Evolutionary conservation across 2,113 vertebrate genomes (phyloP).

Genomic region (Pterocles burchelli): DNA sequence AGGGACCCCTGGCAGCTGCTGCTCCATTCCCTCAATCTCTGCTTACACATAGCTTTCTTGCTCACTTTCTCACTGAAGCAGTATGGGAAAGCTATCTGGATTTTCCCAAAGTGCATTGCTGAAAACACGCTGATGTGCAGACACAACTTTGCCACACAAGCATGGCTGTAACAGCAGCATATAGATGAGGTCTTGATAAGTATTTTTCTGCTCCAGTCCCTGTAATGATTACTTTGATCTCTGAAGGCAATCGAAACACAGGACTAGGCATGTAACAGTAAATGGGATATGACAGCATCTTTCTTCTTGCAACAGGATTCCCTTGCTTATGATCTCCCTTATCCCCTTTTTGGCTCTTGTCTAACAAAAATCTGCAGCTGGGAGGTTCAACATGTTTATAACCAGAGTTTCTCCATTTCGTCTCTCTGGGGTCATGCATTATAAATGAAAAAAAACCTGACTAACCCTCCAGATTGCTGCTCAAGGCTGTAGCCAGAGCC

Average conservation of each 20-base stretch:
- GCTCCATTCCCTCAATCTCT: accelerated
- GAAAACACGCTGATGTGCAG: not conserved
- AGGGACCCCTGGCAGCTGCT: not conserved
- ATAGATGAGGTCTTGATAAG: not conserved
- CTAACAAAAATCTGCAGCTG: not conserved
- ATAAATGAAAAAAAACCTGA: not conserved
- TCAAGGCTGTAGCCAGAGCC: not conserved
- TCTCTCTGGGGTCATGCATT: not conserved
- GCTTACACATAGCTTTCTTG: not conserved
- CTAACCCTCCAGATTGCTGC: not conserved
- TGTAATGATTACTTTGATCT: not conserved
- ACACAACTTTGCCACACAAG: not conserved
- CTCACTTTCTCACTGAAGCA: not conserved
- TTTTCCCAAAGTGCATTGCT: not conserved
- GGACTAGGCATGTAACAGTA: not conserved
- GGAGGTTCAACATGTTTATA: not conserved
- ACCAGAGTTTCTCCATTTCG: not conserved
- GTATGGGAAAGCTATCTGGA: not conserved
- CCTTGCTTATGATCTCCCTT: not conserved
- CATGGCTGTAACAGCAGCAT: not conserved
- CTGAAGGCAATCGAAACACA: not conserved
- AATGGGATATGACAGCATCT: not conserved
- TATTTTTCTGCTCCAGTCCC: not conserved
- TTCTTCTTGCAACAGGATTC: not conserved
- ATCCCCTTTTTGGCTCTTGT: not conserved